Evolutionary conservation across 2,113 vertebrate genomes (phyloP).

Genomic region (Dicaeum eximium): DNA sequence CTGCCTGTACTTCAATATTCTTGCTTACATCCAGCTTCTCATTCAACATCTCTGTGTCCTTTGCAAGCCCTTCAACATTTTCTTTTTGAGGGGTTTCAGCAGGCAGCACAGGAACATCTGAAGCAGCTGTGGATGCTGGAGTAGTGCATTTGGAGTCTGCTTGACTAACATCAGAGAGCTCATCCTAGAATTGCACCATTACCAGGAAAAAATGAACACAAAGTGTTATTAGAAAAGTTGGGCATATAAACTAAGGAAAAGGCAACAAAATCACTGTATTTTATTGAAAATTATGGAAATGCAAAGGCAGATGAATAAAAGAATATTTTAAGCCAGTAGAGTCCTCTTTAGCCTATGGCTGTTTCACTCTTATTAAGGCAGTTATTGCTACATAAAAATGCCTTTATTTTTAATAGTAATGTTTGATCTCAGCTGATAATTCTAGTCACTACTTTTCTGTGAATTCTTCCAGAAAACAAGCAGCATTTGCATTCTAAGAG

Average conservation of each 20-base stretch:
- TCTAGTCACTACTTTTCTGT: not conserved
- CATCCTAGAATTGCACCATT: conserved; percentile 79
- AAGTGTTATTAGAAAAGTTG: not conserved
- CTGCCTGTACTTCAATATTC: conserved; percentile 76
- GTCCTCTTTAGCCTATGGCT: not conserved
- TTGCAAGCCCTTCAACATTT: conserved; percentile 71
- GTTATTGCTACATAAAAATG: not conserved
- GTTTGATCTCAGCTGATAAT: not conserved
- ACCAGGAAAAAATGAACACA: not conserved
- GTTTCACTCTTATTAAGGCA: not conserved
- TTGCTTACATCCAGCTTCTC: conserved; percentile 77
- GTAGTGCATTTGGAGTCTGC: conserved; percentile 81
- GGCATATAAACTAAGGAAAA: not conserved
- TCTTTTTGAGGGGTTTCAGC: conserved; percentile 71
- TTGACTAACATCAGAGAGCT: conserved; percentile 79
- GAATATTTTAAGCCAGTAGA: not conserved
- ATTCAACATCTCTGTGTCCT: conserved; percentile 67
- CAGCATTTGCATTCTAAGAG: not conserved
- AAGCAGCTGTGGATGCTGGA: conserved; percentile 76
- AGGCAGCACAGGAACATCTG: conserved; percentile 71
- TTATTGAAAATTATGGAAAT: not conserved
- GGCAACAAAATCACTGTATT: not conserved
- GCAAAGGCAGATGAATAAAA: not conserved
- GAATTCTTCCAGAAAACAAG: not conserved
- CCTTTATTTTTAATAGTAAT: not conserved